Base-by-base conservation (phyloP, 2,113 vertebrate genomes). In the Pristiophorus japonicus region DNA sequence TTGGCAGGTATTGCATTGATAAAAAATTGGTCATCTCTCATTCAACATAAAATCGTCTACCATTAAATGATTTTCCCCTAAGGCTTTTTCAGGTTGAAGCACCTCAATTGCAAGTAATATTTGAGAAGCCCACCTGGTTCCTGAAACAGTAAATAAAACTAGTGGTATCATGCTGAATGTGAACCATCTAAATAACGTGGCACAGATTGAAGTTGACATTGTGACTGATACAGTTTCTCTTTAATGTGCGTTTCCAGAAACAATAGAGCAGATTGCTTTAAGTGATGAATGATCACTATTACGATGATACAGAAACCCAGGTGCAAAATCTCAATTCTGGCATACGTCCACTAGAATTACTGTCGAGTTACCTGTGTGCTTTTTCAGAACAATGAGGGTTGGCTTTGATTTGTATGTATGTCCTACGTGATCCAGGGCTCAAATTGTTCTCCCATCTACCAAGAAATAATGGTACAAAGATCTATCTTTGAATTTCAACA, bases 151-250 rank as follows among this genome's bases (percentile, higher is more conserved):
- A 38, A 92, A 92, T 63, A 63, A 92, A 22, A 62, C 59, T 65
- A 20, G 8, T 92, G 88, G n/a, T 63, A 63, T 92, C 59, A 63
- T 42, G 34, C 55, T 63, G 16, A 34, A 63, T n/a, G 16, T 63
- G 88, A 63, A 92, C 59, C 59, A 92, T 92, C 59, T 65, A 63
- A 91, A 63, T 92, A 92, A 63, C 18, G 18, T 92, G 59, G 59
- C n/a, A 92, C 18, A 20, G 88, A 63, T 38, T 63, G 88, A 92
- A 65, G 59, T 63, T 42, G 59, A 92, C 18, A 63, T 65, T 63
- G n/a, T 63, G 55, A 91, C 88, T 91, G 88, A 91, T 91, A 38
- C 55, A 63, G 88, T 63, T 38, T 92, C 59, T 38, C 88, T 92
- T 92, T 92, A 63, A 92, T 92, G 59, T 65, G 59, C 34, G 1